These are phyloP conservation scores for Trogon surrucura DNA, from an alignment of 2,113 vertebrate species.

Conservation along the genomic window DNA sequence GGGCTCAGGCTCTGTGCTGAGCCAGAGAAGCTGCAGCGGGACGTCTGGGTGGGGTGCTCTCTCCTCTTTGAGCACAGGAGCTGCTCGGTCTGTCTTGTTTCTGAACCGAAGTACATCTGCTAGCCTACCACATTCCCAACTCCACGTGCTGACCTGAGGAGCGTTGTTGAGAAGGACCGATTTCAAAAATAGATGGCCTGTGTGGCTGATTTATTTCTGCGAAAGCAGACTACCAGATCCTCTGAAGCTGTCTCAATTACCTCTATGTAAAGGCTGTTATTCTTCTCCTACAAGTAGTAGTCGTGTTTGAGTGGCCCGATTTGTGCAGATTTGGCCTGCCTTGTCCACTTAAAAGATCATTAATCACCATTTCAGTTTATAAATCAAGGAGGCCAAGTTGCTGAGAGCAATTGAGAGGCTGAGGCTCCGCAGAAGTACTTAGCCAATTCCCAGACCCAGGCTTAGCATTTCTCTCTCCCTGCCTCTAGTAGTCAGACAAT, in stretches of 20 bases:
- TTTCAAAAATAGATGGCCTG: constrained; percentile 73
- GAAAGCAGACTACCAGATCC: constrained; percentile 79
- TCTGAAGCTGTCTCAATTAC: constrained; percentile 78
- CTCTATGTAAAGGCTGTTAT: constrained; percentile 73
- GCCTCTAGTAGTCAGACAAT: constrained; percentile 84
- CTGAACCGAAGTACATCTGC: not conserved
- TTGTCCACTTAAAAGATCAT: constrained; percentile 95
- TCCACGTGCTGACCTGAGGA: constrained; percentile 58
- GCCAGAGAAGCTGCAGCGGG: fast-evolving
- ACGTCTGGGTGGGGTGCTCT: not conserved
- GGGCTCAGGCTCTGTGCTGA: not conserved
- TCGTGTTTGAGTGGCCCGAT: constrained; percentile 82
- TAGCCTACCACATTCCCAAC: not conserved
- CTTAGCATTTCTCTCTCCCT: constrained; percentile 82
- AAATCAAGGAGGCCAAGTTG: constrained; percentile 89
- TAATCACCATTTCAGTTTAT: constrained; percentile 96
- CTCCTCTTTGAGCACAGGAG: not conserved
- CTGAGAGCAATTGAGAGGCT: constrained; percentile 87
- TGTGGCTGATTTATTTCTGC: constrained; percentile 80
- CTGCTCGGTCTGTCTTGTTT: not conserved
- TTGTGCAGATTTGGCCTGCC: constrained; percentile 85
- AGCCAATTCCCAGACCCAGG: constrained; percentile 92
- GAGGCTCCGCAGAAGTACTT: constrained; percentile 90
- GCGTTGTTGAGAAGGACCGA: constrained; percentile 69
- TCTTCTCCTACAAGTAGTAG: constrained; percentile 80